Conservation (phyloP, 2,797 vertebrate species). For the Sphaeramia orbicularis region DNA sequence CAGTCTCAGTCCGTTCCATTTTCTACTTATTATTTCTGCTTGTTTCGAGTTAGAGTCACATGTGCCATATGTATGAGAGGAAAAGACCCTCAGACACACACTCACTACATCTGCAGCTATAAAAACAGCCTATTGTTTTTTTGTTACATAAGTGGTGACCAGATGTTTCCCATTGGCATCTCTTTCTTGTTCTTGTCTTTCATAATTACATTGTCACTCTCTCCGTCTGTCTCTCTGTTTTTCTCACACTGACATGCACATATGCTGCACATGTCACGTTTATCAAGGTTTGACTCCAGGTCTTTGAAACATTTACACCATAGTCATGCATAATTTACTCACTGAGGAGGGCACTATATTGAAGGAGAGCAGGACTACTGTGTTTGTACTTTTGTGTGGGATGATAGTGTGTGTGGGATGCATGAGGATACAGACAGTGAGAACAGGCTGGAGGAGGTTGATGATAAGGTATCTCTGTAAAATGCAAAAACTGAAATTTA, state of each 20-base stretch:
- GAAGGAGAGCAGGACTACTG: conserved; percentile 31
- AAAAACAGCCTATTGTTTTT: conserved; percentile 68
- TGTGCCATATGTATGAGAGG: conserved; percentile 17
- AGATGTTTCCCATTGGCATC: conserved; percentile 78
- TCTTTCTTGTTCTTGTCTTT: conserved; percentile 49
- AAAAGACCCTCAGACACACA: conserved; percentile 37
- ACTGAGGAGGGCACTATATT: conserved; percentile 31
- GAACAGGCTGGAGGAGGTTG: conserved; percentile 28
- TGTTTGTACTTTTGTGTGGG: conserved; percentile 50
- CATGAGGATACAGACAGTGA: conserved; percentile 32
- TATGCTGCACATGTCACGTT: conserved; percentile 27
- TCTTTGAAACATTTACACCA: conserved; percentile 78
- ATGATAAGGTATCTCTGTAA: conserved; percentile 8
- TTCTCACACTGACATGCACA: conserved; percentile 12
- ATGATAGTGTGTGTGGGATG: conserved; percentile 15
- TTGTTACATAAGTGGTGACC: conserved; percentile 67
- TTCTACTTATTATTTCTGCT: background rate
- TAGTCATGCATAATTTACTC: conserved; percentile 74
- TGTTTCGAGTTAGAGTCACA: conserved; percentile 5
- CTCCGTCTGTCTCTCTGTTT: conserved; percentile 15
- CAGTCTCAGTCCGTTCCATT: background rate
- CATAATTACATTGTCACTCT: conserved; percentile 14
- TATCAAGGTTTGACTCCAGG: conserved; percentile 40
- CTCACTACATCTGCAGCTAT: conserved; percentile 33
- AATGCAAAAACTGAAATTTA: conserved; percentile 33